Percentiles rank a stretch among this genome's conserved stretches.
Evolutionary conservation across 2,797 vertebrate species (phyloP).

Genomic region (Acipenser oxyrinchus): DNA sequence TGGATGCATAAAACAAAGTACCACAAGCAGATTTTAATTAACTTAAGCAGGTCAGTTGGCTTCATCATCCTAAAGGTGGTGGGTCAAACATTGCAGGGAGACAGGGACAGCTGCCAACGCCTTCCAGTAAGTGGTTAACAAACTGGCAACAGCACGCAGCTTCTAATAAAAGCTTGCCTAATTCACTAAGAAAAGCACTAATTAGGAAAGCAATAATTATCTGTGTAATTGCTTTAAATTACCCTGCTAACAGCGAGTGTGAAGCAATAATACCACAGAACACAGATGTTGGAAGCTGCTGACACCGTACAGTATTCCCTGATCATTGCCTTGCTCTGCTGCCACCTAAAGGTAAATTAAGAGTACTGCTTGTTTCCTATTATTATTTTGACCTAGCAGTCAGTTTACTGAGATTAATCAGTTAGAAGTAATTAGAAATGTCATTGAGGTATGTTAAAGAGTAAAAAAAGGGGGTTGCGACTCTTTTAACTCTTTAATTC

Average conservation of each 20-base stretch:
- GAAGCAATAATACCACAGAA: slow-evolving; percentile 39
- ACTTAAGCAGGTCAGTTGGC: slow-evolving; percentile 8
- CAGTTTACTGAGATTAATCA: not conserved
- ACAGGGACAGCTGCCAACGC: slow-evolving; percentile 19
- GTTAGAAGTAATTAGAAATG: no score
- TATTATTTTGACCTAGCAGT: not conserved
- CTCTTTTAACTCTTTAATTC: no score
- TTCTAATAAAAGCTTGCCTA: slow-evolving; percentile 77
- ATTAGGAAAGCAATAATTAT: slow-evolving; percentile 85
- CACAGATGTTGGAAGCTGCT: slow-evolving; percentile 23
- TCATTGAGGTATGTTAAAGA: no score
- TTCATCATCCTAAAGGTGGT: not conserved
- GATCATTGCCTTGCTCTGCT: slow-evolving; percentile 45
- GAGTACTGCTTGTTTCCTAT: not conserved
- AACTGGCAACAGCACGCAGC: slow-evolving; percentile 67
- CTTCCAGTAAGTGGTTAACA: slow-evolving; percentile 63
- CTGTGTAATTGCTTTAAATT: slow-evolving; percentile 88
- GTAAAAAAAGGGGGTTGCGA: no score
- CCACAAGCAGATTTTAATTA: not conserved
- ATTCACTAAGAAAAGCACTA: slow-evolving; percentile 80
- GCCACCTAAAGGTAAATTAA: slow-evolving; percentile 54
- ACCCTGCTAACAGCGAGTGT: slow-evolving; percentile 72
- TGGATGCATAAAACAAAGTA: not conserved
- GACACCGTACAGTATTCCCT: slow-evolving; percentile 13
- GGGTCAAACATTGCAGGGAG: not conserved